A percentile compares a stretch with the other conserved stretches of the same genome.
Conservation (phyloP, 2,888 invertebrate species). For the Cantharis rustica region DNA sequence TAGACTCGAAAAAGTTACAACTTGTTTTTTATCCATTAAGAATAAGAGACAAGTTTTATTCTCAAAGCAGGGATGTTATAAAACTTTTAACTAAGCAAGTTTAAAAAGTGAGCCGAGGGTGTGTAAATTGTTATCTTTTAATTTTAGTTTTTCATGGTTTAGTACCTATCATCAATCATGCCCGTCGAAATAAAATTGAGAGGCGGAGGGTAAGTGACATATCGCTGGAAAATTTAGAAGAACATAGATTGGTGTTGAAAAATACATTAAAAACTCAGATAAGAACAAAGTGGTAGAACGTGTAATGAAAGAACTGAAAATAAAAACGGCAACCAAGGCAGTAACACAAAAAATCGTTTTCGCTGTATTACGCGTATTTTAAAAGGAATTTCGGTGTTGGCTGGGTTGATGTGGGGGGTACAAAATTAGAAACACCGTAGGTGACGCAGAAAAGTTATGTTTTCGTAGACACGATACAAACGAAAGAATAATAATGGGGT, state of each 20-base stretch:
- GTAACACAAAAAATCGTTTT: conserved; percentile 29
- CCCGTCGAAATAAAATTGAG: conserved; percentile 9
- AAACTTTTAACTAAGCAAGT: conserved; percentile 20
- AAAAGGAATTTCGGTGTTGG: conserved; percentile 29
- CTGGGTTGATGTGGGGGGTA: conserved; percentile 4
- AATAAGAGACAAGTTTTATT: conserved; percentile 15
- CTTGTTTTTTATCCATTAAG: conserved; percentile 5
- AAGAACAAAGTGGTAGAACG: conserved; percentile 31
- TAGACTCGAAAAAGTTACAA: not conserved
- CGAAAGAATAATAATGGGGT: conserved; percentile 24
- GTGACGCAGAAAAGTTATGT: conserved; percentile 33
- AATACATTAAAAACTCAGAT: conserved; percentile 27
- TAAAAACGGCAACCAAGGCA: conserved; percentile 21
- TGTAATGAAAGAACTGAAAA: conserved; percentile 28
- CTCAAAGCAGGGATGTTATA: conserved; percentile 11
- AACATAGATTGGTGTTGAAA: conserved; percentile 25
- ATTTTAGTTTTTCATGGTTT: conserved; percentile 12
- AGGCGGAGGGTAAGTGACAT: conserved; percentile 19
- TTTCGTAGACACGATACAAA: conserved; percentile 27
- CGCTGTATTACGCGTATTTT: conserved; percentile 33
- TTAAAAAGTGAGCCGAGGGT: conserved; percentile 11
- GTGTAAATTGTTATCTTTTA: conserved; percentile 26
- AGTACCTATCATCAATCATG: conserved; percentile 17
- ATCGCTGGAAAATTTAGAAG: conserved; percentile 17
- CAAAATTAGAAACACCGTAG: conserved; percentile 35